These are phyloP conservation scores for Aporophyla nigra DNA, from an alignment of 2,888 invertebrate genomes.

Conservation along the genomic window DNA sequence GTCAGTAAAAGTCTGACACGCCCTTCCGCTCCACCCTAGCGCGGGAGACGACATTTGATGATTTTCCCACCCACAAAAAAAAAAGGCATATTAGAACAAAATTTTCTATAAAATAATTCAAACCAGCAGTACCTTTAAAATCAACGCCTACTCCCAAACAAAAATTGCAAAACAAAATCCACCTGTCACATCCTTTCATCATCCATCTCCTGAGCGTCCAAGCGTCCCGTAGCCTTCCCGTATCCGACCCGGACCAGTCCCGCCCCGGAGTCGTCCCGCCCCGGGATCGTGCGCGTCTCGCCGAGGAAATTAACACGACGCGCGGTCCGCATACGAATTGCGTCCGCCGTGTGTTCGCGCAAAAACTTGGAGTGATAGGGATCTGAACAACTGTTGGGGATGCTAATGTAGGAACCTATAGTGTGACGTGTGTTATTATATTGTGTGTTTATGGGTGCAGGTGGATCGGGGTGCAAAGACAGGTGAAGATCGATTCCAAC, in stretches of 20 bases:
- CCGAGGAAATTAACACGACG: constrained; percentile 75
- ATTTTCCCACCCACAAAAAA: too few species aligned
- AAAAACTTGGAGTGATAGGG: constrained; percentile 56
- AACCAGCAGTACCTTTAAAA: neutral
- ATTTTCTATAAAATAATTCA: too few species aligned
- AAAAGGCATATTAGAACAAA: too few species aligned
- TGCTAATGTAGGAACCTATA: neutral
- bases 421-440: neutral
- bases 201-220: constrained; percentile 77
- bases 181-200: constrained; percentile 65
- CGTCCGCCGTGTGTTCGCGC: constrained; percentile 46
- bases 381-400: constrained; percentile 47
- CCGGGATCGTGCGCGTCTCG: constrained; percentile 51
- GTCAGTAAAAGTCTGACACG: too few species aligned
- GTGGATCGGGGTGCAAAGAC: neutral
- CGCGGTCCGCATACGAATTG: constrained; percentile 70
- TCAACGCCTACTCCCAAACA: constrained; percentile 30
- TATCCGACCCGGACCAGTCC: constrained; percentile 62
- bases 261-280: constrained; percentile 35
- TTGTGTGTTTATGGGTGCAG: neutral
- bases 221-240: constrained; percentile 63
- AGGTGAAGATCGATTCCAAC: neutral
- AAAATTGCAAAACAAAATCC: constrained; percentile 62
- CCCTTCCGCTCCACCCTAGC: too few species aligned
- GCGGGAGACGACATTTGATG: too few species aligned